Conservation (phyloP, 1,140 invertebrate genomes). For the Bombus haemorrhoidalis region DNA sequence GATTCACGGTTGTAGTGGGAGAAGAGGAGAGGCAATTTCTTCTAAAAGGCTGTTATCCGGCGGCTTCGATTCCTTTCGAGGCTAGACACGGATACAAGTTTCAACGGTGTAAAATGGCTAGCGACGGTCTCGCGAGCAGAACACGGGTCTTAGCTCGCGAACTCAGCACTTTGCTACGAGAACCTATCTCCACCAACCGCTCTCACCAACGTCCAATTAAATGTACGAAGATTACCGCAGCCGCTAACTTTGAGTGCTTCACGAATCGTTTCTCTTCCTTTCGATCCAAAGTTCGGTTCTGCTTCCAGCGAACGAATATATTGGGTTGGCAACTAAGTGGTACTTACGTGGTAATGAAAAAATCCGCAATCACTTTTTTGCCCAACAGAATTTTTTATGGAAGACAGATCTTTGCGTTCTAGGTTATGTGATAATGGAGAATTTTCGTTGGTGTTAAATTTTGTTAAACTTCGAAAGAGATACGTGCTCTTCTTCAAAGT, state of each 20-base stretch:
- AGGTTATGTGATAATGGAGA: not conserved
- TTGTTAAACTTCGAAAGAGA: not conserved
- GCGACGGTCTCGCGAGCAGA: slow-evolving; percentile 13
- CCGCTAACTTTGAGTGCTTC: slow-evolving; percentile 9
- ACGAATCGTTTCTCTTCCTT: not conserved
- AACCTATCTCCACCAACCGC: slow-evolving; percentile 44
- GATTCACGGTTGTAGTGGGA: not conserved
- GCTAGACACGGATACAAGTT: slow-evolving; percentile 22
- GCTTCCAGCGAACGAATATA: not conserved
- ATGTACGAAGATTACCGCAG: slow-evolving; percentile 40
- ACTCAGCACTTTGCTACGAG: slow-evolving; percentile 54
- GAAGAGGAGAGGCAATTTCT: slow-evolving; percentile 7
- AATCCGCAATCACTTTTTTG: no score
- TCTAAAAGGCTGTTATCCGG: slow-evolving; percentile 21
- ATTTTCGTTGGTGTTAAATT: not conserved
- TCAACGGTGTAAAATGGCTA: slow-evolving; percentile 33
- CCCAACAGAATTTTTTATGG: not conserved
- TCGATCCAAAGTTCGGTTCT: not conserved
- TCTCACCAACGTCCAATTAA: slow-evolving; percentile 61
- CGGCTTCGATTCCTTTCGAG: slow-evolving; percentile 32
- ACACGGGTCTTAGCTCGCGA: slow-evolving; percentile 6
- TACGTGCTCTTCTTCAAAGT: no score
- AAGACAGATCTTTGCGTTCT: not conserved
- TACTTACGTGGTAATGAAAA: no score
- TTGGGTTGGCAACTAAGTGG: no score